A percentile compares a stretch with the other conserved stretches of the same genome.
Evolutionary conservation across 2,797 vertebrate species (phyloP).

Genomic region (Pelochelys cantorii): DNA sequence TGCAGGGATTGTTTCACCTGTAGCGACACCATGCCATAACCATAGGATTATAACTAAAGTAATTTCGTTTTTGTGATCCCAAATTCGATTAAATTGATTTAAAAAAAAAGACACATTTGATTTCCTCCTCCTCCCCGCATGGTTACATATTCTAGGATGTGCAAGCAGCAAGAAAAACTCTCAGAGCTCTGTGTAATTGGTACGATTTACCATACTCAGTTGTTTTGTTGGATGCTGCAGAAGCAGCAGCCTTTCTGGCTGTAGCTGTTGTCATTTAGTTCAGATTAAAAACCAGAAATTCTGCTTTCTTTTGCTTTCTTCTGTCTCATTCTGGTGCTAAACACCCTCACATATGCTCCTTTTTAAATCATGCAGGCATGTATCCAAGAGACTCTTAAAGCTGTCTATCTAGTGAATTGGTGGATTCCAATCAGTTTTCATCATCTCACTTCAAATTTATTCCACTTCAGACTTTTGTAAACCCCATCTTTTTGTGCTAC

Average conservation of each 20-base stretch:
- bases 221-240: not conserved
- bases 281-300: constrained; percentile 32
- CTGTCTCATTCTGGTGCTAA: not conserved
- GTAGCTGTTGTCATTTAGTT: not conserved
- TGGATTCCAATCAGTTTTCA: constrained; percentile 37
- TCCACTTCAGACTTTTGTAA: constrained; percentile 15
- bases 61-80: not conserved
- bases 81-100: not conserved
- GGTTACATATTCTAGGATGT: not conserved
- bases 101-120: not conserved
- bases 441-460: constrained; percentile 45
- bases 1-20: not conserved
- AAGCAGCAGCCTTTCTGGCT: constrained; percentile 19
- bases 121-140: not conserved
- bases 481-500: not conserved
- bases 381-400: not conserved
- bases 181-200: not conserved
- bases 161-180: not conserved
- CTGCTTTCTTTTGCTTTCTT: not conserved
- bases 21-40: not conserved
- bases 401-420: not conserved
- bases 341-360: not conserved
- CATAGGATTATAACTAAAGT: not conserved
- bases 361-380: not conserved
- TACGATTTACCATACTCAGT: not conserved